These are phyloP conservation scores for Sicus ferrugineus DNA, from an alignment of 2,888 invertebrate genomes.

Conservation along the genomic window DNA sequence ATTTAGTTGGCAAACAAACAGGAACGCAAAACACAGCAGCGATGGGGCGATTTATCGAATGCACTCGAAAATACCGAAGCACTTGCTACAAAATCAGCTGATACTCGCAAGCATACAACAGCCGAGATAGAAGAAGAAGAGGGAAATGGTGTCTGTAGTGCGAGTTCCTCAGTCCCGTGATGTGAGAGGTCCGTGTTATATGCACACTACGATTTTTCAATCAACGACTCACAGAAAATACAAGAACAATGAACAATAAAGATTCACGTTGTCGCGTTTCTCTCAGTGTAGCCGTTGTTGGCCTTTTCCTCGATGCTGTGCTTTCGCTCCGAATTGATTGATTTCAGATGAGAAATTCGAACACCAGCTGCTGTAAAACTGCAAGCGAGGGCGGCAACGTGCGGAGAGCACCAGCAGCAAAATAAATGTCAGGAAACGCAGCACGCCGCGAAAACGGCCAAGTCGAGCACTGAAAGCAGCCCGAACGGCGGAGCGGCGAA, in stretches of 20 bases:
- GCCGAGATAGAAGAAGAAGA: too few relatives aligned
- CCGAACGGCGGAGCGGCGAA: neutral
- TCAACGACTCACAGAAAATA: too few relatives aligned
- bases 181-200: too few relatives aligned
- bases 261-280: neutral
- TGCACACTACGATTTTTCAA: too few relatives aligned
- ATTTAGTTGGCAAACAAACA: neutral
- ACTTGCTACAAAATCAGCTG: too few relatives aligned
- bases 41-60: neutral
- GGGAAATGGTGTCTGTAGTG: too few relatives aligned
- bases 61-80: neutral
- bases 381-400: neutral
- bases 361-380: conserved; percentile 14
- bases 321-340: conserved; percentile 27
- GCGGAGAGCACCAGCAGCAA: conserved; percentile 1
- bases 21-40: neutral
- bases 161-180: too few relatives aligned
- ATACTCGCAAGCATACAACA: too few relatives aligned
- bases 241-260: too few relatives aligned
- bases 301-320: neutral
- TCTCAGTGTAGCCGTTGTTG: neutral
- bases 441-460: neutral
- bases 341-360: conserved; percentile 28
- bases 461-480: conserved; percentile 2
- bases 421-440: conserved; percentile 23